Evolutionary conservation across 2,888 invertebrate genomes (phyloP), one percentile per base, ranked within the genome.

Genomic region (Noctua pronuba): DNA sequence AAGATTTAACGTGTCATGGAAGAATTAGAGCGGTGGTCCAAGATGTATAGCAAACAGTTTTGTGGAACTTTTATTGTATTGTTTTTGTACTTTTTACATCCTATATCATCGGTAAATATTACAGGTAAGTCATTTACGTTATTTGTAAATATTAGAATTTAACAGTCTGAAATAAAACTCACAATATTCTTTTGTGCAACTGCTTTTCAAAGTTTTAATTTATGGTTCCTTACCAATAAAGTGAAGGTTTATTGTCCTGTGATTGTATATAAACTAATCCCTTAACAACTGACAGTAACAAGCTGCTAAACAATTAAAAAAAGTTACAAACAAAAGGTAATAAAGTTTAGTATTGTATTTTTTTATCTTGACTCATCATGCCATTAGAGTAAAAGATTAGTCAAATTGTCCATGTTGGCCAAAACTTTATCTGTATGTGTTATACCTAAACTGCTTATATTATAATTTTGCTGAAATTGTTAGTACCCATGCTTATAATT

Each of bases 21-120:
- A 95, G 96, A 96, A 93, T 90, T 95, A 84, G 96, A 96, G 91
- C 94, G 95, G 93, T 94, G 93, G 93, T 91, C 88, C 92, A 95
- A 95, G 87, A 96, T 96, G 96, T 89, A 88, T 92, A 86, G 90
- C 82, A 90, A 87, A 85, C 93, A 91, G 90, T 88, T 92, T 88
- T 90, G 84, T 90, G 89, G 92, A 85, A 88, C 90, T 86, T 90
- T 92, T 79, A 74, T 94, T 67, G 83, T 95, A 85, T 85, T 94
- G 73, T 77, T 93, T 77, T 77, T 89, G 71, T 92, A 88, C 78
- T 88, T 90, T 72, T 65, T 87, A 67, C 85, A 84, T 41, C 76
- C 88, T 72, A 71, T 92, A 82, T 83, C 91, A 76, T 89, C 94
- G 82, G 89, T 92, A 83, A 95, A 96, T 81, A 93, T 88, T 82